Evolutionary conservation across 1,140 invertebrate genomes (phyloP).

Genomic region (Euwallacea fornicatus): DNA sequence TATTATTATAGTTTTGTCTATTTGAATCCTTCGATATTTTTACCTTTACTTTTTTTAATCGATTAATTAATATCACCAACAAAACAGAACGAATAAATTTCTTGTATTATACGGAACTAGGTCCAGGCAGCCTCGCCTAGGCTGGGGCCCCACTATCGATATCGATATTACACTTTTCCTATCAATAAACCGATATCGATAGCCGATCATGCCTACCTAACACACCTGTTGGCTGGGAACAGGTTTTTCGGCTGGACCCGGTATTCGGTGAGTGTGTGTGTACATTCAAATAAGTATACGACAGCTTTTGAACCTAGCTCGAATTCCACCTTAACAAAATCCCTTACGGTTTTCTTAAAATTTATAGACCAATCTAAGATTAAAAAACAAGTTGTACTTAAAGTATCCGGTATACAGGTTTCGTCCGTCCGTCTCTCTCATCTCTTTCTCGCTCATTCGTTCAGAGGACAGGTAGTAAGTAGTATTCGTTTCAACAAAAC

Average conservation of each 20-base stretch:
- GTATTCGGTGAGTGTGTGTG: no score
- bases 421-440: slow-evolving; percentile 7
- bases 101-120: no score
- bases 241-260: slow-evolving; percentile 34
- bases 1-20: slow-evolving; percentile 31
- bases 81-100: no score
- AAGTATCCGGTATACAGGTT: slow-evolving; percentile 30
- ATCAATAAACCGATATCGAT: slow-evolving; percentile 13
- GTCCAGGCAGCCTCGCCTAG: no score
- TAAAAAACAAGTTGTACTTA: slow-evolving; percentile 36
- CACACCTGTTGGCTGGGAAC: slow-evolving; percentile 20
- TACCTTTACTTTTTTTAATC: not conserved
- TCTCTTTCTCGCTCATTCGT: slow-evolving; percentile 9
- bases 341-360: slow-evolving; percentile 35
- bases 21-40: slow-evolving; percentile 6
- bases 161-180: no score
- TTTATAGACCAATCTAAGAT: slow-evolving; percentile 37
- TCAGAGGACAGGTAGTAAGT: slow-evolving; percentile 5
- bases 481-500: slow-evolving; percentile 27
- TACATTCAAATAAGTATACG: slow-evolving; percentile 3
- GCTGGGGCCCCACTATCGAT: no score
- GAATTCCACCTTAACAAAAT: slow-evolving; percentile 36
- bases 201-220: slow-evolving; percentile 17
- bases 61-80: not conserved
- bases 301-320: slow-evolving; percentile 28